Percentiles rank a stretch among this genome's conserved stretches.
phyloP scores from a whole-genome alignment of 2,888 invertebrate species.

The Ptycholaimellus sp. region DNA sequence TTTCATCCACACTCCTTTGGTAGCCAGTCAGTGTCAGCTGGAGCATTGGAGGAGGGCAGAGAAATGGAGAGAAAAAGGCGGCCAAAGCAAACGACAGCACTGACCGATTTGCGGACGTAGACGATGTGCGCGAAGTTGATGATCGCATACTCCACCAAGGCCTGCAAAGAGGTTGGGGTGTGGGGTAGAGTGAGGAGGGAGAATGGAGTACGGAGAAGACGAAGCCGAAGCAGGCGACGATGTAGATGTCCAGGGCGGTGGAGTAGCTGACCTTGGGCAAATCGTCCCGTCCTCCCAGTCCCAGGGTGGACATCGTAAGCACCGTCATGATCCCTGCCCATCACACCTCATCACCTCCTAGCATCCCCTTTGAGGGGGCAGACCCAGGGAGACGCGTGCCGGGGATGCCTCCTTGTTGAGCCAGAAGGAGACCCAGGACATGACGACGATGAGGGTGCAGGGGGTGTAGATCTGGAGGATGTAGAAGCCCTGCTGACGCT shows the following conservation, averaged over 20 bases:
- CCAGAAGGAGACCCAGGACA: constrained; percentile 45
- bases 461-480: constrained; percentile 35
- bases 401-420: constrained; percentile 45
- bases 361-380: constrained; percentile 8
- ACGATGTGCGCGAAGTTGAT: constrained; percentile 18
- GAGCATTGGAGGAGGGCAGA: background rate
- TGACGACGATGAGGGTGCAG: constrained; percentile 32
- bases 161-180: too few relatives aligned
- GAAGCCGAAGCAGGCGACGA: constrained; percentile 33
- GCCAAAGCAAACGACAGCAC: background rate
- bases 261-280: constrained; percentile 60
- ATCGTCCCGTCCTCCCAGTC: constrained; percentile 45
- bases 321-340: constrained; percentile 50
- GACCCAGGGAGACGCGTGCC: constrained; percentile 52
- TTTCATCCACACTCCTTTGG: too few relatives aligned
- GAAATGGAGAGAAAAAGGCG: background rate
- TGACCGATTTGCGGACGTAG: constrained; percentile 14
- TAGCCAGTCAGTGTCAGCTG: too few relatives aligned
- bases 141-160: constrained; percentile 18
- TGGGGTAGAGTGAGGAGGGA: too few relatives aligned
- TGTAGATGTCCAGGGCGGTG: constrained; percentile 60
- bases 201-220: constrained; percentile 14
- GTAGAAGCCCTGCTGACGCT: constrained; percentile 55
- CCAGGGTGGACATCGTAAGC: constrained; percentile 57
- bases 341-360: background rate